These are phyloP conservation scores for Euphonia xanthogaster DNA, from an alignment of 2,797 vertebrate genomes.

Conservation along the genomic window DNA sequence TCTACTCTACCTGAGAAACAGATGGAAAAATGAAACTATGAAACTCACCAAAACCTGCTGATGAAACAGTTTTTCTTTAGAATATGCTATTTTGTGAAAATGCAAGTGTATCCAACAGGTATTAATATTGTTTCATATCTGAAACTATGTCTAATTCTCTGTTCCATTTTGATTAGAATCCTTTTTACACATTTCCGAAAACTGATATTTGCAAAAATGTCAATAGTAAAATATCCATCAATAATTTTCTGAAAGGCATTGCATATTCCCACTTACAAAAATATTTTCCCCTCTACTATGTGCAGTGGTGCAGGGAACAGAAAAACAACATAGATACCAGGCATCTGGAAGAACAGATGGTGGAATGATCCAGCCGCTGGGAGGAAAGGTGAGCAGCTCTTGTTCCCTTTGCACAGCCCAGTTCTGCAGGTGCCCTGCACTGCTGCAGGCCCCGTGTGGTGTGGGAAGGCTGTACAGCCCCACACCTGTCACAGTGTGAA, in stretches of 20 bases:
- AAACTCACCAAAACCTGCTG: neutral
- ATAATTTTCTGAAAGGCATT: neutral
- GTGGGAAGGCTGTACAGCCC: neutral
- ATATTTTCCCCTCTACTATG: neutral
- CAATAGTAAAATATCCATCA: neutral
- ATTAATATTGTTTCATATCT: neutral
- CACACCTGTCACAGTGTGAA: neutral
- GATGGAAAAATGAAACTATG: neutral
- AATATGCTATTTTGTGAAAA: neutral
- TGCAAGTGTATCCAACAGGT: neutral
- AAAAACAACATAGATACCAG: fast-evolving
- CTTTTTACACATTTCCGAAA: neutral
- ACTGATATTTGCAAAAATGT: neutral
- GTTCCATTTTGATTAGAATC: neutral
- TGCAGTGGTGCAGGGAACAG: neutral
- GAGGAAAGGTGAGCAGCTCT: neutral
- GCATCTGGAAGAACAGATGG: neutral
- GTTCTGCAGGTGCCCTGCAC: neutral
- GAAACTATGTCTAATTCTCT: neutral
- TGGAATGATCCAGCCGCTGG: neutral
- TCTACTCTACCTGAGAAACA: neutral
- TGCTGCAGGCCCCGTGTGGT: neutral
- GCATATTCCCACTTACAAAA: neutral
- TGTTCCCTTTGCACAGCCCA: neutral
- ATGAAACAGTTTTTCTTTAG: neutral